Evolutionary conservation across 2,113 vertebrate species (phyloP), one percentile per base, ranked within the genome.

Genomic region (Hystrix cristata): DNA sequence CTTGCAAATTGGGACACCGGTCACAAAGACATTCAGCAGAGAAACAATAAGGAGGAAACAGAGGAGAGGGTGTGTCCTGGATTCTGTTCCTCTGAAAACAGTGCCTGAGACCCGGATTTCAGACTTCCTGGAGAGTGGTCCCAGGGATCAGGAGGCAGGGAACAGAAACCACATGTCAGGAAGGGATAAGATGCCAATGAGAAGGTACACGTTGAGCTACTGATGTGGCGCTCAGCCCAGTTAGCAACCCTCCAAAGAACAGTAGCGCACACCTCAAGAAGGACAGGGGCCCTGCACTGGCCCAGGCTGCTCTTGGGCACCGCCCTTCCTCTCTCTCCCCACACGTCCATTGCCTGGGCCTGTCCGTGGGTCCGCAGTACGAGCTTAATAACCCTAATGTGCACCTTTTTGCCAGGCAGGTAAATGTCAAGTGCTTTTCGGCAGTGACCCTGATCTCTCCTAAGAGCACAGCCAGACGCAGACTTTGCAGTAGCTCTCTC

Each of bases 31-130:
- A 86, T 76, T 95, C 79, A 90, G 65, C 71, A 7, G 67, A 83
- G 51, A 94, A 97, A 96, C 96, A 96, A 96, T 94, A 84, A 76
- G 29, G 64, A 94, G 90, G 96, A 96, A 95, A 57, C 64, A 7
- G 65, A 53, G 62, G 31, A 64, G 53, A 95, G 57, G 78, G 92
- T 25, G 60, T 72, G 29, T 84, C 94, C 93, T 79, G 65, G 78
- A 89, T 81, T 94, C 87, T 92, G 82, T 81, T 97, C 71, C 11
- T 85, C 43, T 72, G 59, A 91, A 84, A 95, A 90, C 57, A 87
- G 76, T 8, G 51, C 91, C 76, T 64, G 55, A 82, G 74, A 87
- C 3, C 83, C 95, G 65, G 62, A 69, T 48, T 65, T 5, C 11
- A 83, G 80, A 95, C 46, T 94, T 95, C 85, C 85, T 87, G 16